phyloP scores from a whole-genome alignment of 2,888 invertebrate genomes.

The Limnephilus auricula region DNA sequence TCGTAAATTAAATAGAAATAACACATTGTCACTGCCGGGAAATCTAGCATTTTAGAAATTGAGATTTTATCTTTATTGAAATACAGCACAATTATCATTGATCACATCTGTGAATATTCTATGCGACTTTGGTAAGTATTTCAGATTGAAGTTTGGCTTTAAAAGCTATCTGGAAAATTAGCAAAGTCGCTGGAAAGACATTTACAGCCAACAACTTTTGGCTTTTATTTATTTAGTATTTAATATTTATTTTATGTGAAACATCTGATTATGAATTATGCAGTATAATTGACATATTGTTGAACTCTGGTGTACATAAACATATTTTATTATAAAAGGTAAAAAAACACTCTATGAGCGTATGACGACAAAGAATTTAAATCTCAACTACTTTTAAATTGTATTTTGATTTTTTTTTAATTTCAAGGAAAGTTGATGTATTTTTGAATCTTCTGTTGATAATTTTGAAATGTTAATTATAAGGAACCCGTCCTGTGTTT shows the following conservation, averaged over 20 bases:
- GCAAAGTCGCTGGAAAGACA: background rate
- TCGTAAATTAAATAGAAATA: constrained; percentile 1
- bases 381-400: background rate
- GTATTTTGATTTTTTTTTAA: constrained; percentile 6
- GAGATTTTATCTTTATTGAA: background rate
- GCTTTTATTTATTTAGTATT: constrained; percentile 24
- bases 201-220: constrained; percentile 2
- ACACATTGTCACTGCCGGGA: background rate
- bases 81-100: background rate
- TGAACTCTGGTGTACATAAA: constrained; percentile 16
- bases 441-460: background rate
- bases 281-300: background rate
- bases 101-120: background rate
- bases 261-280: background rate
- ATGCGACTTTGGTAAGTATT: background rate
- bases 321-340: background rate
- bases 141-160: background rate
- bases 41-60: background rate
- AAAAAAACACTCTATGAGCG: background rate
- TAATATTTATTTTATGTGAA: constrained; percentile 23
- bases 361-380: background rate
- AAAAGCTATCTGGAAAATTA: background rate
- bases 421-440: background rate
- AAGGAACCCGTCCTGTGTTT: background rate
- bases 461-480: background rate